Base-by-base conservation (phyloP, 2,797 vertebrate genomes). In the Hydrocynus forskahlii region DNA sequence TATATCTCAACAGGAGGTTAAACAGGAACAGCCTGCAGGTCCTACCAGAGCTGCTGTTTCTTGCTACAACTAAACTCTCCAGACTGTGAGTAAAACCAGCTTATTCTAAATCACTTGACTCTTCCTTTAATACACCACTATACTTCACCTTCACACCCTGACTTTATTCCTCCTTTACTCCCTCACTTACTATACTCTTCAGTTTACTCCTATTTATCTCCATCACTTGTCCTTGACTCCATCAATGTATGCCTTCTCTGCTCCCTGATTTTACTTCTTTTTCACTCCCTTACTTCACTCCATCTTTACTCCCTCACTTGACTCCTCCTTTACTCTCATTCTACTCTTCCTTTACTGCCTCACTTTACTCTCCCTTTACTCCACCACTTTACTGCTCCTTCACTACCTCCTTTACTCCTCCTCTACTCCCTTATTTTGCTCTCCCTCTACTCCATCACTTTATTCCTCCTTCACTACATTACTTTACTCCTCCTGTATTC, bases 1-100 rank as follows among this genome's bases (percentile, higher is more conserved):
- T 80, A 29, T 48, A 14, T 73, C 13, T 88, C 78, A 89, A 87
- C 93, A 99, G 98, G 93, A 97, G 98, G 86, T 93, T 99, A 91
- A 99, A 99, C 94, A 95, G 97, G 95, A 99, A 99, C 95, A 97
- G 96, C 90, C 96, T 99, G 90, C 97, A 97, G 62, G 94, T 99
- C 85, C 96, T 99, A 91, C 97, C 98, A 17, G 98, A 99, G 89
- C 92, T 99, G 90, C 96, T 99, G 85, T 99, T 99, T 90, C 95
- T 99, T 87, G 96, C 96, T 88, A 98, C 96, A 0, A 92, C 96
- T 0, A 99, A 99, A 90, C 94, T 99, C 40, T 97, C 98, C 95
- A 96, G 98, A 90, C 96, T 99, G 98, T 99, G 95, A 99, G 98
- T 99, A 87, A 64, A 82, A 84, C 38, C 59, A 63, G 86, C 87